Evolutionary conservation across 2,113 vertebrate genomes (phyloP), one percentile per base, ranked within the genome.

Genomic region (Odobenus rosmarus): DNA sequence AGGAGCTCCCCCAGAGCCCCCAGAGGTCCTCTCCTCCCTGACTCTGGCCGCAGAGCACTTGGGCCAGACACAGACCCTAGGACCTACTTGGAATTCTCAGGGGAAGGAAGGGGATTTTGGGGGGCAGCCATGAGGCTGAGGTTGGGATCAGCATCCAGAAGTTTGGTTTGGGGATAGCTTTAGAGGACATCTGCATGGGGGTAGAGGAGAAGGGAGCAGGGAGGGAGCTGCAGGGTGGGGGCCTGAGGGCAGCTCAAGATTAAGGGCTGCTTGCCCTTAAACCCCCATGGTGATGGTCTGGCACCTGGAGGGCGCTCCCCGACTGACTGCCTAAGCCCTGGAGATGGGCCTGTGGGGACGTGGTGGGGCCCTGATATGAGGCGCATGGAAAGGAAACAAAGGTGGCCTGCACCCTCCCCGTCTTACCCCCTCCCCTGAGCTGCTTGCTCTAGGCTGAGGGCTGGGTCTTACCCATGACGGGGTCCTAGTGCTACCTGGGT

Each of bases 71-170:
- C 39, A 36, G 94, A 26, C 46, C 55, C 67, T 15, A 77, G 64
- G 67, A 4, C 8, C 28, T n/a, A 8, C 71, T 42, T 31, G 51
- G 74, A n/a, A 55, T 42, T 88, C 51, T 62, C 72, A 6, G 46
- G 72, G 61, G 49, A 33, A 59, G 19, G 13, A 53, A 42, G 57
- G 3, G 46, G 74, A n/a, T 81, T 88, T 19, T 69, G 31, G 13
- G 31, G n/a, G 18, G 14, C 21, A 14, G 51, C 28, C 12, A 0
- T 0, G 9, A 18, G 21, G 33, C 33, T 33, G 9, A 19, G 8
- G 51, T 7, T 55, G 28, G 18, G 18, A 16, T 72, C 28, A 16
- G 67, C 31, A 51, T 26, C 88, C 36, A 28, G 15, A 71, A 42
- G 49, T 26, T n/a, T n/a, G 84, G 28, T 64, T 69, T 15, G 23